A percentile compares a stretch with the other conserved stretches of the same genome.
These are phyloP conservation scores for Cheilosia scutellata DNA, from an alignment of 2,888 invertebrate species.

Conservation along the genomic window DNA sequence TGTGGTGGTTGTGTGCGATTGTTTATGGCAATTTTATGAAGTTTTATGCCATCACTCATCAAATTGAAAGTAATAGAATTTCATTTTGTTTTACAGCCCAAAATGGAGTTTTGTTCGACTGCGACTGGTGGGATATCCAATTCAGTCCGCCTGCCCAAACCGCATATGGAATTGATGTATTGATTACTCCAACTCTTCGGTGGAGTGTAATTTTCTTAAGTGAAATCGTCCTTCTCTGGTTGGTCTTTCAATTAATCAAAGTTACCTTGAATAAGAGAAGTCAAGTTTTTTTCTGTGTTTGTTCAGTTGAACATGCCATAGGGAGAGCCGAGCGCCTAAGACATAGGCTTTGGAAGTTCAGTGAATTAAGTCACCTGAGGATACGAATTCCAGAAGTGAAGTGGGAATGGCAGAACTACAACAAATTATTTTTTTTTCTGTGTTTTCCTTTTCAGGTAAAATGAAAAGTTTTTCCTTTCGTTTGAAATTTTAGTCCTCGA, in stretches of 20 bases:
- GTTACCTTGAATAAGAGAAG: constrained; percentile 26
- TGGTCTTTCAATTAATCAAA: constrained; percentile 70
- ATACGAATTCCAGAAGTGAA: constrained; percentile 38
- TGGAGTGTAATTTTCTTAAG: constrained; percentile 69
- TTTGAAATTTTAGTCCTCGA: constrained; percentile 17
- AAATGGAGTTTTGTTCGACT: constrained; percentile 6
- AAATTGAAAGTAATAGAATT: constrained; percentile 73
- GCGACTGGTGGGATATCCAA: not conserved
- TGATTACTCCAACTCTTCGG: constrained; percentile 45
- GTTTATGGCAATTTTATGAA: constrained; percentile 73
- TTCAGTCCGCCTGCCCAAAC: not conserved
- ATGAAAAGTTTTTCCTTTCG: constrained; percentile 54
- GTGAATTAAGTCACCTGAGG: constrained; percentile 61
- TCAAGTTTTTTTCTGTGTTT: not conserved
- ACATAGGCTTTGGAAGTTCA: constrained; percentile 43
- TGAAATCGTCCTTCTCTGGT: constrained; percentile 45
- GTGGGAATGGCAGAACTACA: constrained; percentile 37
- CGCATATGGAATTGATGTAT: constrained; percentile 61
- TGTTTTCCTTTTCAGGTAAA: constrained; percentile 48
- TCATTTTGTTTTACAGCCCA: constrained; percentile 66
- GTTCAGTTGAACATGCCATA: constrained; percentile 16
- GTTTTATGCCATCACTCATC: constrained; percentile 69
- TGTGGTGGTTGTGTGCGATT: constrained; percentile 33
- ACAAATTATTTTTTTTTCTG: constrained; percentile 61
- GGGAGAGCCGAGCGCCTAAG: constrained; percentile 26